Evolutionary conservation across 2,797 vertebrate species (phyloP), one percentile per base, ranked within the genome.

Genomic region (Argya squamiceps): DNA sequence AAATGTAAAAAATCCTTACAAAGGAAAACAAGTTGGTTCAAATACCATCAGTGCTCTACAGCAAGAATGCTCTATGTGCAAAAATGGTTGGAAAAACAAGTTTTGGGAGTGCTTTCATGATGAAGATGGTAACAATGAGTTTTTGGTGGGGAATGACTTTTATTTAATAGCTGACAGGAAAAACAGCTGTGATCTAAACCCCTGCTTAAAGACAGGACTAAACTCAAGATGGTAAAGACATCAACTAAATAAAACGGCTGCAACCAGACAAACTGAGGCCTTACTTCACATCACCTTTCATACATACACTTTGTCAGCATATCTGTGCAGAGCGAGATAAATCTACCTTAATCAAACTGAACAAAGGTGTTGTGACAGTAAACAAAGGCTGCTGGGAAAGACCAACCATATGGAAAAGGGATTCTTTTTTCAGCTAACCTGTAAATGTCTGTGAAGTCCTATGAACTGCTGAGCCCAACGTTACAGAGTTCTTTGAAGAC

Each of bases 151-250:
- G 17, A 69, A 46, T 53, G 3, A 65, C 9, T 56, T 16, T 43
- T 50, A 41, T 24, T 73, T 36, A 67, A 67, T 4, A 59, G 6
- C 12, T 43, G 46, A 47, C 20, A 69, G 7, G 12, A 69, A 67
- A 71, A 86, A 5, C 0, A 1, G 75, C 34, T 30, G 15, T 2
- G 4, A 78, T 4, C 8, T 49, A 80, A 58, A 14, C 1, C 6
- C 3, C 4, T 29, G 12, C 18, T 46, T 76, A 55, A 73, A 53
- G 6, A 46, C 3, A 32, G 2, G 22, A 49, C 11, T 37, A 47
- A 69, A 46, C 3, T 69, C 26, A 58, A 69, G 83, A 49, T 24
- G 4, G 10, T 20, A 44, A 76, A 79, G 30, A 58, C 8, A 36
- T 3, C 2, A 3, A 39, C 20, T 23, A 65, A 65, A 67, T 55